Percentiles rank a stretch among this genome's conserved stretches.
Conservation (phyloP, 2,113 vertebrate species). For the Podarcis raffonei region DNA sequence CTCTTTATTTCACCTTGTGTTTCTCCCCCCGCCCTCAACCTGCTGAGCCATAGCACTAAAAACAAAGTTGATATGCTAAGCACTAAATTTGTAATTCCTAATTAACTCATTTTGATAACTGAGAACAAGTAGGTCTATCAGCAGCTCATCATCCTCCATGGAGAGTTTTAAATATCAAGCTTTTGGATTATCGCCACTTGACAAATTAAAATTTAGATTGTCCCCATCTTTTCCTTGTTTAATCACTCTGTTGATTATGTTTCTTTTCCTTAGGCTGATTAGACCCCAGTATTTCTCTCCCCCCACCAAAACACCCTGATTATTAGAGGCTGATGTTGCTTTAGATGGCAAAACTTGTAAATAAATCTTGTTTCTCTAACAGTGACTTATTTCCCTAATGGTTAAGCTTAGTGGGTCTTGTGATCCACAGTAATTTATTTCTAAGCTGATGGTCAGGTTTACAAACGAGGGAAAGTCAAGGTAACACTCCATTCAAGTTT, state of each 20-base stretch:
- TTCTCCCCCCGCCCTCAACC: background rate
- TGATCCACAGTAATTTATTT: background rate
- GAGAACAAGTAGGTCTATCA: constrained; percentile 42
- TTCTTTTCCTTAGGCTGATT: constrained; percentile 34
- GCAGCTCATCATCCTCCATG: constrained; percentile 27
- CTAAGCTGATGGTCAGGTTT: constrained; percentile 6
- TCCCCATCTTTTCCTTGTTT: constrained; percentile 22
- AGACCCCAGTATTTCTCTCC: constrained; percentile 9
- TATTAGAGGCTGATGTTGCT: constrained; percentile 7
- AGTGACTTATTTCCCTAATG: constrained; percentile 7
- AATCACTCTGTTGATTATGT: constrained; percentile 24
- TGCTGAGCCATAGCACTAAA: constrained; percentile 28
- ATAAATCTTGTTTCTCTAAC: constrained; percentile 8
- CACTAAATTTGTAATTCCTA: constrained; percentile 46
- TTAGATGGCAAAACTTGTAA: constrained; percentile 1
- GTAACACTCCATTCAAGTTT: background rate
- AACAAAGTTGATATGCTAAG: constrained; percentile 36
- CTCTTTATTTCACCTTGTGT: constrained; percentile 32
- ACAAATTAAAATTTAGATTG: constrained; percentile 33
- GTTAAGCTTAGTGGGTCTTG: background rate
- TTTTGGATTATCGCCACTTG: constrained; percentile 29
- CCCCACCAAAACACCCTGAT: background rate
- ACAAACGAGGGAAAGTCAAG: background rate
- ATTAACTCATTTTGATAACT: constrained; percentile 56
- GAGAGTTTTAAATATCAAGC: constrained; percentile 40